phyloP scores from a whole-genome alignment of 2,888 invertebrate species.

The Diogma glabrata region DNA sequence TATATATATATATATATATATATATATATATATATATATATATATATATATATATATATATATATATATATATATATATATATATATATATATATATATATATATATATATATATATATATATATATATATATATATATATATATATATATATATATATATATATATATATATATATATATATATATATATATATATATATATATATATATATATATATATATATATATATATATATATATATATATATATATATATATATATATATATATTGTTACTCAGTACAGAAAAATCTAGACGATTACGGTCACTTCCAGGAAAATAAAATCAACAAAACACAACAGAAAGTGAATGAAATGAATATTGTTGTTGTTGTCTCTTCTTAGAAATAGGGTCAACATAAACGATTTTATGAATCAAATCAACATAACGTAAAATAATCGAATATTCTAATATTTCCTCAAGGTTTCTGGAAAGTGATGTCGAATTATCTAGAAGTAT shows the following conservation, averaged over 20 bases:
- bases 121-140: conserved; percentile 4
- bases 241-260: neutral
- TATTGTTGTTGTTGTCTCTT: no score
- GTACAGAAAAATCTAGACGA: no score
- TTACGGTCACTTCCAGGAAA: no score
- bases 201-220: conserved; percentile 1
- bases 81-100: conserved; percentile 3
- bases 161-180: conserved; percentile 3
- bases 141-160: conserved; percentile 5
- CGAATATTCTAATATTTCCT: no score
- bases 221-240: conserved; percentile 5
- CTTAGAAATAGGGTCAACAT: no score
- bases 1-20: neutral
- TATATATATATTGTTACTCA: neutral
- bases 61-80: conserved; percentile 4
- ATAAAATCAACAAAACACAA: no score
- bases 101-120: conserved; percentile 4
- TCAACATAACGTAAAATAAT: no score
- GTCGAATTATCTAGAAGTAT: no score
- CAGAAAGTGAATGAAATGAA: no score
- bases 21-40: conserved; percentile 4
- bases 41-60: conserved; percentile 5
- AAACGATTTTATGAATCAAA: no score
- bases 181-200: conserved; percentile 4
- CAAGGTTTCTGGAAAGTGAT: no score